Evolutionary conservation across 2,888 invertebrate genomes (phyloP).

Genomic region (Dicranocentrus wangi): DNA sequence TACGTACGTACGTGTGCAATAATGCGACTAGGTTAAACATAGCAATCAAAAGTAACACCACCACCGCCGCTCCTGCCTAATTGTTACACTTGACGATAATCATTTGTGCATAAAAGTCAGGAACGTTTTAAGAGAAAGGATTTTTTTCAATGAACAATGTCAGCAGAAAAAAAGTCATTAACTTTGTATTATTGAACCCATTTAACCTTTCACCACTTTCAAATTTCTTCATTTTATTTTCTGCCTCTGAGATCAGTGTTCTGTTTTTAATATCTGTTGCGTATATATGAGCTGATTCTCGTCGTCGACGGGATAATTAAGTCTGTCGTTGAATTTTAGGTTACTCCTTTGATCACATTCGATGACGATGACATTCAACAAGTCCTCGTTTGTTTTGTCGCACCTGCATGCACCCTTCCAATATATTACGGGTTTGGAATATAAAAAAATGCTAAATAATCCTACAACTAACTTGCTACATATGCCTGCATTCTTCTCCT

Average conservation of each 20-base stretch:
- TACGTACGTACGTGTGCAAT: neutral
- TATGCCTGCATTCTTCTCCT: no score
- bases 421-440: neutral
- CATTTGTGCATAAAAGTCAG: no score
- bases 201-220: slow-evolving; percentile 47
- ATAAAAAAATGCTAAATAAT: no score
- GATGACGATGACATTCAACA: slow-evolving; percentile 27
- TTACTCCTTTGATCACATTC: neutral
- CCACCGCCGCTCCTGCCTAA: neutral
- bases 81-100: neutral
- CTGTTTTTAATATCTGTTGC: no score
- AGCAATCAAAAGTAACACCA: neutral
- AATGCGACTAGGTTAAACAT: neutral
- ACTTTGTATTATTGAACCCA: slow-evolving; percentile 22
- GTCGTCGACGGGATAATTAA: no score
- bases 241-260: neutral
- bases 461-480: slow-evolving; percentile 3
- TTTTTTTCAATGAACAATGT: neutral
- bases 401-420: neutral
- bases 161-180: slow-evolving; percentile 4
- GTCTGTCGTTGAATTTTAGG: slow-evolving; percentile 8
- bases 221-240: slow-evolving; percentile 6
- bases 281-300: no score
- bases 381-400: slow-evolving; percentile 15
- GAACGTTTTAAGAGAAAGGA: slow-evolving; percentile 32